Percentiles rank a stretch among this genome's conserved stretches.
Conservation (phyloP, 2,113 vertebrate species). For the Agelaius phoeniceus region DNA sequence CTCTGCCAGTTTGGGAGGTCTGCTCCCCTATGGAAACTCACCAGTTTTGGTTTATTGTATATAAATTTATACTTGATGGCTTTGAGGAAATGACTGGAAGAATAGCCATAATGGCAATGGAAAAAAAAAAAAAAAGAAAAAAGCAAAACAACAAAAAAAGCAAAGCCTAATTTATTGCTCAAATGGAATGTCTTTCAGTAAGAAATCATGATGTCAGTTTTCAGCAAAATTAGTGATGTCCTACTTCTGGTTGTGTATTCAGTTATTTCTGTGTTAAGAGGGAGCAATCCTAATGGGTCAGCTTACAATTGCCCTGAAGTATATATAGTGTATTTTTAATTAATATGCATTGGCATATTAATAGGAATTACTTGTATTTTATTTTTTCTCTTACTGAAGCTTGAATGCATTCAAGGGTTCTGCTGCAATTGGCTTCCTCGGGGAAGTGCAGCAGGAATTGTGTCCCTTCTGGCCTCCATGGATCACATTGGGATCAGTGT, state of each 20-base stretch:
- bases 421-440: background rate
- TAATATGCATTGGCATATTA: background rate
- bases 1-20: background rate
- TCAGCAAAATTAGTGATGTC: background rate
- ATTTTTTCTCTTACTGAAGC: background rate
- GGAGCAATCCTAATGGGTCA: background rate
- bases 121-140: background rate
- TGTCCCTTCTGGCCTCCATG: background rate
- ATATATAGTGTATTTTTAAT: background rate
- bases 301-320: background rate
- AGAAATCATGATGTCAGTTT: background rate
- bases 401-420: background rate
- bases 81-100: background rate
- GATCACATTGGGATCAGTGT: background rate
- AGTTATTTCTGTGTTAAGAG: background rate
- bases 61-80: background rate
- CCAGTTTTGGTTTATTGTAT: background rate
- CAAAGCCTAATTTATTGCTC: background rate
- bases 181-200: background rate
- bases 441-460: background rate
- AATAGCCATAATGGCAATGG: background rate
- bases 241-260: background rate
- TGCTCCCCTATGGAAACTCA: background rate
- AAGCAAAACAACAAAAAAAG: too few relatives aligned
- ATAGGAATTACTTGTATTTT: background rate